These are phyloP conservation scores for Nyctibius bracteatus DNA, from an alignment of 2,113 vertebrate genomes.

Conservation along the genomic window DNA sequence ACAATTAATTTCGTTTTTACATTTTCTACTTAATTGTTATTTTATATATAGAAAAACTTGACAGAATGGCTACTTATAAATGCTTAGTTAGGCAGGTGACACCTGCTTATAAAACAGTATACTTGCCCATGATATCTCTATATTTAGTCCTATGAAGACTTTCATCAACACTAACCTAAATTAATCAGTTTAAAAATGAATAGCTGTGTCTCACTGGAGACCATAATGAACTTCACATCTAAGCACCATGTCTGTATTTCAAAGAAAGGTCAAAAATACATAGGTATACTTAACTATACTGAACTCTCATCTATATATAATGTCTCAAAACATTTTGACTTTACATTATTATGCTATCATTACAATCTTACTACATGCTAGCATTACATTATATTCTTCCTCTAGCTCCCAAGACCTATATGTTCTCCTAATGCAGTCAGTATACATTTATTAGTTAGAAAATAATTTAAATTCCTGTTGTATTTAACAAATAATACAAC, in stretches of 20 bases:
- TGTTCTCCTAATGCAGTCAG: not conserved
- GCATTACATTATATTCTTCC: not conserved
- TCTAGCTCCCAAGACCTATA: not conserved
- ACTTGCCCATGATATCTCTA: not conserved
- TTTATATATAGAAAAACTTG: not conserved
- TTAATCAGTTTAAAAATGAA: constrained; percentile 8
- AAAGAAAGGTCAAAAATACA: constrained; percentile 25
- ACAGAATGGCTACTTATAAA: not conserved
- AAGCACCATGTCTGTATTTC: constrained; percentile 12
- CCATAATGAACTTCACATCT: constrained; percentile 9
- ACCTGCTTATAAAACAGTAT: not conserved
- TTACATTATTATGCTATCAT: not conserved
- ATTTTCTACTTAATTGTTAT: not conserved
- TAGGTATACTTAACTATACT: not conserved
- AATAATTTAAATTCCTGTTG: not conserved
- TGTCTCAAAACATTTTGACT: not conserved
- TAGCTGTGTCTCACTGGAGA: not conserved
- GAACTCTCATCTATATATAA: not conserved
- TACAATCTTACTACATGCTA: not conserved
- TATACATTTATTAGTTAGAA: not conserved
- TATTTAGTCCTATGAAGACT: not conserved
- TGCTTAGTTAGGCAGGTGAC: not conserved
- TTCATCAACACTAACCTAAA: not conserved
- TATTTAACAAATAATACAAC: not conserved
- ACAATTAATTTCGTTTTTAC: not conserved